Base-by-base conservation (phyloP, 2,113 vertebrate species). In the Willisornis vidua region DNA sequence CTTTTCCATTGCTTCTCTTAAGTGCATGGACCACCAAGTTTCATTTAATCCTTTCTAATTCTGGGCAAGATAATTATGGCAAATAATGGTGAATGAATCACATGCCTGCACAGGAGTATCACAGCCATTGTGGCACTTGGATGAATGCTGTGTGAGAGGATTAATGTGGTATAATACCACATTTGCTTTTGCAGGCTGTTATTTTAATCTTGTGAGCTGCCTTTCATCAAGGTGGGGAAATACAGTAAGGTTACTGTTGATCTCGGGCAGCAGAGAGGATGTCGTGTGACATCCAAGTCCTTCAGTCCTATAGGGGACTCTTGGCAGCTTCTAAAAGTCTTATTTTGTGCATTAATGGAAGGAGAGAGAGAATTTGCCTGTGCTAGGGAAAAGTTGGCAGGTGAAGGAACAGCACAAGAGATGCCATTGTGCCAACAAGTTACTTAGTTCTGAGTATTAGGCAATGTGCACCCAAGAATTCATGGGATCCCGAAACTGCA, bases 361-460 rank as follows among this genome's bases (percentile, higher is more conserved):
- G 85, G 63, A 88, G 58, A 93, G 52, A 84, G 79, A 92, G 87
- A 85, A 90, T n/a, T 85, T 25, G 78, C 70, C 75, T 41, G 62
- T 24, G 35, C 45, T 67, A 73, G 10, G 48, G 65, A 75, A 96
- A 97, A 94, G 75, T 52, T 97, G 93, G 92, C 61, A 76, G 65
- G 73, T 85, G 71, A 91, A 97, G 86, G 85, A 93, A 43, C 19
- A 80, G 95, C 76, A 93, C 68, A 91, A 87, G 72, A 91, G 76
- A 59, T 46, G 75, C 89, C 89, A 16, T 48, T 68, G 86, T 96
- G 97, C 98, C 97, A 98, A 90, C 90, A 97, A 97, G 95, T 96
- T 96, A 98, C 97, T 98, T 97, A 98, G 96, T 94, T 93, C 84
- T 97, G 94, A 95, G 87, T 93, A 91, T 93, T 85, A 87, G 96